Evolutionary conservation across 2,113 vertebrate genomes (phyloP), one percentile per base, ranked within the genome.

Genomic region (Todiramphus saurophagus): DNA sequence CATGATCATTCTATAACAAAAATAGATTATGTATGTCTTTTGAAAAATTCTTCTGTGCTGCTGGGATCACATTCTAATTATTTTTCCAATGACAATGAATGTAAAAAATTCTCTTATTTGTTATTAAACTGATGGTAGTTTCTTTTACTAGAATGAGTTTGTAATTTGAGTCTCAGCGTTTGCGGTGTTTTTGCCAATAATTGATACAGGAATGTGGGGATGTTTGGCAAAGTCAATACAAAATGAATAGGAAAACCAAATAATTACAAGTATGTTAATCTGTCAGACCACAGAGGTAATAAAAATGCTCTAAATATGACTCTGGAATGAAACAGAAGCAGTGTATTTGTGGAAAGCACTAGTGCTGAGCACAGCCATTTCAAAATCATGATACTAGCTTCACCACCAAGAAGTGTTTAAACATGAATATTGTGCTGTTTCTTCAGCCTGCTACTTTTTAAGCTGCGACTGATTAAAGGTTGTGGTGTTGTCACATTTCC

Each of bases 21-120:
- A 84, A 53, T 79, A 89, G 48, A n/a, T 20, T 11, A 5, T 46
- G 35, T 75, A 21, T 69, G 43, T 60, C 44, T 83, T 80, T 55
- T 43, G 0, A 82, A 93, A 59, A 92, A 91, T 67, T 68, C 56
- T 85, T 91, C 68, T 83, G 59, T 35, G 15, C 28, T 91, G 41
- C 62, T 87, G 55, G 50, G 55, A 96, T 95, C 78, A 69, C 41
- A 33, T 94, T 91, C 89, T 94, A 87, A 87, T 94, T 81, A 91
- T 93, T 95, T 95, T 96, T 83, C 18, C 78, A 84, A 33, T 76
- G 67, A 79, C 73, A 75, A 9, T 2, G 3, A 69, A 91, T 78
- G 84, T 85, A 76, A 73, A 35, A 89, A 93, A 30, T 53, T 67
- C 25, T 88, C 28, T 75, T 92, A 83, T 67, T 94, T 88, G 48